phyloP scores from a whole-genome alignment of 1,140 invertebrate species.

The Agrypnia vestita region DNA sequence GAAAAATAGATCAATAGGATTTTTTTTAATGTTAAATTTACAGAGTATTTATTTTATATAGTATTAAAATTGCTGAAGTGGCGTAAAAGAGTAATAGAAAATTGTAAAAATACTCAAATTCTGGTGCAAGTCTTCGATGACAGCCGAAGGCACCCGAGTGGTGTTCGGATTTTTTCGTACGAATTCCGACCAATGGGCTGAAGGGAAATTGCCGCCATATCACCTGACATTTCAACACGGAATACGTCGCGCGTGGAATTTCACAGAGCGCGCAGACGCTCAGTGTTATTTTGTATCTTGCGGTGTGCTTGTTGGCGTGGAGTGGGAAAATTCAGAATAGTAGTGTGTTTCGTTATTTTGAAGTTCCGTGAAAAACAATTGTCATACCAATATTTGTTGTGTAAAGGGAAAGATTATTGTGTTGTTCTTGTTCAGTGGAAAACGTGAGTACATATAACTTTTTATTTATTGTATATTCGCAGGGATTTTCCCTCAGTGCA shows the following conservation, averaged over 20 bases:
- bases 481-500: too few relatives aligned
- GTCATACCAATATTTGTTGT: not conserved
- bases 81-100: too few relatives aligned
- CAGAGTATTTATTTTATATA: too few relatives aligned
- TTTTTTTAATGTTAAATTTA: too few relatives aligned
- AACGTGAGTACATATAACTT: conserved; percentile 19
- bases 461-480: not conserved
- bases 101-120: not conserved
- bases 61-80: too few relatives aligned
- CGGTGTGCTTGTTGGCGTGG: not conserved
- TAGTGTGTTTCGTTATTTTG: conserved; percentile 5
- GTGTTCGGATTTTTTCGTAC: conserved; percentile 15
- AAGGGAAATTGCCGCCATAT: conserved; percentile 17
- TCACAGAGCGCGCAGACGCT: not conserved
- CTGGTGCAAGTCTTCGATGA: not conserved
- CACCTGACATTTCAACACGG: conserved; percentile 25
- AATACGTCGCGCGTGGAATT: not conserved
- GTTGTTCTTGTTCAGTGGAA: not conserved
- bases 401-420: not conserved
- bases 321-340: not conserved
- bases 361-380: conserved; percentile 7
- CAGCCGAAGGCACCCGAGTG: conserved; percentile 16
- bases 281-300: conserved; percentile 2
- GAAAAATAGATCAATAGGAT: too few relatives aligned
- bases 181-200: not conserved